Evolutionary conservation across 2,797 vertebrate species (phyloP).

Genomic region (Cercopithecus hamlyni): DNA sequence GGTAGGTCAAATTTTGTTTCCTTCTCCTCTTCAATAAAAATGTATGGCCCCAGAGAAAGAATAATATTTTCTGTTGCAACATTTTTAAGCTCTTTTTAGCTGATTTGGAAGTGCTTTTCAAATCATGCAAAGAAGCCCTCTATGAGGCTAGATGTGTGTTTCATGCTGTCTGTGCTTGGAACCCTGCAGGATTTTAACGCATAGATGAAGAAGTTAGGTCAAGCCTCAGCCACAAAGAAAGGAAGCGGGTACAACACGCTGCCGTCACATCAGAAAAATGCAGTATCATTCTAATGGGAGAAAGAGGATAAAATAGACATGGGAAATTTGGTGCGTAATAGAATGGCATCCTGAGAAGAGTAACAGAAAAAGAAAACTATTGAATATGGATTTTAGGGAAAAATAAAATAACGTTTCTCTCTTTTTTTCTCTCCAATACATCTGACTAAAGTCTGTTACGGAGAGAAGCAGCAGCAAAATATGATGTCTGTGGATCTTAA

Average conservation of each 20-base stretch:
- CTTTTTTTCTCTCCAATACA: background rate
- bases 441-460: background rate
- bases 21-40: background rate
- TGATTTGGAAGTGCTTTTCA: background rate
- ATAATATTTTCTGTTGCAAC: background rate
- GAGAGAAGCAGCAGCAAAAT: background rate
- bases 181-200: background rate
- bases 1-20: constrained; percentile 87
- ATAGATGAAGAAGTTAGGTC: background rate
- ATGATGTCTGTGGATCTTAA: background rate
- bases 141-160: background rate
- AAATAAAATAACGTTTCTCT: background rate
- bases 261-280: background rate
- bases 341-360: background rate
- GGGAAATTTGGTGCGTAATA: background rate
- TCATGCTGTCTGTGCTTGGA: background rate
- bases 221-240: background rate
- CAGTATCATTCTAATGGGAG: background rate
- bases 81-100: background rate
- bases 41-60: background rate
- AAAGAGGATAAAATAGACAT: background rate
- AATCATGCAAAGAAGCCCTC: background rate
- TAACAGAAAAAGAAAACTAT: background rate
- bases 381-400: background rate
- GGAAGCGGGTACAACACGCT: background rate